Evolutionary conservation across 2,797 vertebrate species (phyloP).

Genomic region (Chelmon rostratus): DNA sequence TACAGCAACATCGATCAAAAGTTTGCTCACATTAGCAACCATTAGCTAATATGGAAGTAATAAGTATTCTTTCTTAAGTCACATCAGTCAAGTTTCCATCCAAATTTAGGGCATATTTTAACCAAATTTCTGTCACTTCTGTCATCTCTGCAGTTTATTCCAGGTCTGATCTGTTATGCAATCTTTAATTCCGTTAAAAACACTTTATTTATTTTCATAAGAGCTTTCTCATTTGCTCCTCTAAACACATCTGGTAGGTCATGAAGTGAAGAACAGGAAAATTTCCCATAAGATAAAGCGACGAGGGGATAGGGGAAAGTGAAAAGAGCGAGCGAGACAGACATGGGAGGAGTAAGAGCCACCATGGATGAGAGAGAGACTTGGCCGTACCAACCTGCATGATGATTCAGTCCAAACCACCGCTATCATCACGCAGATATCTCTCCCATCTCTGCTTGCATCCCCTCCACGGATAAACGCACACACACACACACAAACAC

Average conservation of each 20-base stretch:
- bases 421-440: slow-evolving; percentile 59
- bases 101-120: background rate
- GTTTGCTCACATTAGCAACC: background rate
- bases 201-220: slow-evolving; percentile 18
- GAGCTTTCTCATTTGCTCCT: slow-evolving; percentile 15
- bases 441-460: slow-evolving; percentile 47
- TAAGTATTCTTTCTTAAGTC: too few relatives aligned
- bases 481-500: background rate
- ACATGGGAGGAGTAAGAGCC: background rate
- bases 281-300: slow-evolving; percentile 32
- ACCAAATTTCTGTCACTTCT: background rate
- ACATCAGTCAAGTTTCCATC: too few relatives aligned
- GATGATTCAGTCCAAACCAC: slow-evolving; percentile 58
- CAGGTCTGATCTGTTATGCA: background rate
- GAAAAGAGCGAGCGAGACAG: background rate
- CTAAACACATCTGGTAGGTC: background rate
- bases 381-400: slow-evolving; percentile 52
- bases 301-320: slow-evolving; percentile 1
- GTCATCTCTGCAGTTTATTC: background rate
- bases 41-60: too few relatives aligned
- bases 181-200: background rate
- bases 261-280: background rate
- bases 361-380: slow-evolving; percentile 23
- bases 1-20: too few relatives aligned
- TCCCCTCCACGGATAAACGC: slow-evolving; percentile 32